Evolutionary conservation across 2,797 vertebrate species (phyloP).

Genomic region (Bryconaethiops microstoma): DNA sequence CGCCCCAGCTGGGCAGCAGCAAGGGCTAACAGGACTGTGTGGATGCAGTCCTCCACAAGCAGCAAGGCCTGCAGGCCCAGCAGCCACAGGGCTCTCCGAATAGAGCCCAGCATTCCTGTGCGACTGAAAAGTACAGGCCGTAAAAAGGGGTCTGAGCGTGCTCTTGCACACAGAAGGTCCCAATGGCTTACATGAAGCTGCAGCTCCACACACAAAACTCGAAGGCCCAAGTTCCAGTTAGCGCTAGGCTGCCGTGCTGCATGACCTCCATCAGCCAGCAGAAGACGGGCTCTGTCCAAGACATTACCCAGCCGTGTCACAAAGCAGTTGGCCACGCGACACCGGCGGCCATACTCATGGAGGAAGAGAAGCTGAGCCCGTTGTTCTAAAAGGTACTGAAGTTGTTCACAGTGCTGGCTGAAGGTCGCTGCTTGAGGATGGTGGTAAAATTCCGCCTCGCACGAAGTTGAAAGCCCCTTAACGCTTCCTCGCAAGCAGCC

Average conservation of each 20-base stretch:
- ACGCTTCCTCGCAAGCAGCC: conserved; percentile 50
- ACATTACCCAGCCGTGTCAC: conserved; percentile 61
- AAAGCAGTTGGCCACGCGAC: conserved; percentile 56
- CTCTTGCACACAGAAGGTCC: conserved; percentile 66
- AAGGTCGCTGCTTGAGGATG: conserved; percentile 58
- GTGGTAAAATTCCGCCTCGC: conserved; percentile 57
- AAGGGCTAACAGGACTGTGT: conserved; percentile 56
- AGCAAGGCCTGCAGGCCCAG: conserved; percentile 67
- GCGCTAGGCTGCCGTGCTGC: conserved; percentile 35
- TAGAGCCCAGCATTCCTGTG: conserved; percentile 50
- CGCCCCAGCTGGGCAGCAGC: conserved; percentile 50
- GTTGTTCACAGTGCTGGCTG: conserved; percentile 62
- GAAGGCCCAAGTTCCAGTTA: conserved; percentile 53
- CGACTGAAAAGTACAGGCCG: conserved; percentile 52
- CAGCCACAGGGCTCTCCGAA: conserved; percentile 61
- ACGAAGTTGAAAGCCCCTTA: conserved; percentile 40
- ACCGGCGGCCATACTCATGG: conserved; percentile 70
- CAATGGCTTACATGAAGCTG: conserved; percentile 73
- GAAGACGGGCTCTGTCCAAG: conserved; percentile 56
- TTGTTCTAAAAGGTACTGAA: conserved; percentile 71
- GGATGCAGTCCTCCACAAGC: conserved; percentile 69
- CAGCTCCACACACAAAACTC: conserved; percentile 68
- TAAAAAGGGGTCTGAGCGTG: conserved; percentile 64
- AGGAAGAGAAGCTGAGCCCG: conserved; percentile 72
- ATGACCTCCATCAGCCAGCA: conserved; percentile 1